Evolutionary conservation across 2,797 vertebrate species (phyloP).

Genomic region (Sebastolobus altivelis): DNA sequence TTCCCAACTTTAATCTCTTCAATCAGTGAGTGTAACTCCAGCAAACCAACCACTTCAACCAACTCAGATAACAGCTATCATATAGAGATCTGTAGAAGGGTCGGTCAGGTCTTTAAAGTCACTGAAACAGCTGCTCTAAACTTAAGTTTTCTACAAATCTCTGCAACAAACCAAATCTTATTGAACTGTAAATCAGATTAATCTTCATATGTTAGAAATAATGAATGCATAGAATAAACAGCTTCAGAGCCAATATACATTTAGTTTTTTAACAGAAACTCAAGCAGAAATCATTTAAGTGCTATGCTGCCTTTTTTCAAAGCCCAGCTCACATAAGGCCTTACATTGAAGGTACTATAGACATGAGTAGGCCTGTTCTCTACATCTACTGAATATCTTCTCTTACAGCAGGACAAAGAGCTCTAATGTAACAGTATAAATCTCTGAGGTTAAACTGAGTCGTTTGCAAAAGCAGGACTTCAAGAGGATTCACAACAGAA

Average conservation of each 20-base stretch:
- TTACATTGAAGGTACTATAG: not conserved
- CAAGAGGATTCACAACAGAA: slow-evolving; percentile 23
- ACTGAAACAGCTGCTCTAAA: not conserved
- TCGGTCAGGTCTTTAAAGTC: slow-evolving; percentile 14
- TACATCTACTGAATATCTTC: slow-evolving; percentile 41
- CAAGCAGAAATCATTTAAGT: slow-evolving; percentile 1
- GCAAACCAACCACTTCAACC: slow-evolving; percentile 20
- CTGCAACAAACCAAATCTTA: slow-evolving; percentile 1
- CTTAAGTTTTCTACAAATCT: not conserved
- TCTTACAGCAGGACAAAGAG: slow-evolving; percentile 65
- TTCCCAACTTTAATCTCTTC: not conserved
- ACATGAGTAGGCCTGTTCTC: slow-evolving; percentile 10
- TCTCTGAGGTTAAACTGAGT: slow-evolving; percentile 47
- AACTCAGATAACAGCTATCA: not conserved
- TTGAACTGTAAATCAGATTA: not conserved
- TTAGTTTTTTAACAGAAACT: not conserved
- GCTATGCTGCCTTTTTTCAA: not conserved
- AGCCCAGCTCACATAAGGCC: slow-evolving; percentile 21
- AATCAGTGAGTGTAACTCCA: slow-evolving; percentile 25
- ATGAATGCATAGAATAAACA: slow-evolving; percentile 1
- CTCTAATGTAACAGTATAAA: slow-evolving; percentile 49
- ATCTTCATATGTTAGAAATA: slow-evolving; percentile 4
- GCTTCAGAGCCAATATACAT: not conserved
- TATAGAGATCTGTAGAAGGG: slow-evolving; percentile 28
- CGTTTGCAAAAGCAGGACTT: slow-evolving; percentile 59